Conservation (phyloP, 2,888 invertebrate species). For the Eristalis tenax region DNA sequence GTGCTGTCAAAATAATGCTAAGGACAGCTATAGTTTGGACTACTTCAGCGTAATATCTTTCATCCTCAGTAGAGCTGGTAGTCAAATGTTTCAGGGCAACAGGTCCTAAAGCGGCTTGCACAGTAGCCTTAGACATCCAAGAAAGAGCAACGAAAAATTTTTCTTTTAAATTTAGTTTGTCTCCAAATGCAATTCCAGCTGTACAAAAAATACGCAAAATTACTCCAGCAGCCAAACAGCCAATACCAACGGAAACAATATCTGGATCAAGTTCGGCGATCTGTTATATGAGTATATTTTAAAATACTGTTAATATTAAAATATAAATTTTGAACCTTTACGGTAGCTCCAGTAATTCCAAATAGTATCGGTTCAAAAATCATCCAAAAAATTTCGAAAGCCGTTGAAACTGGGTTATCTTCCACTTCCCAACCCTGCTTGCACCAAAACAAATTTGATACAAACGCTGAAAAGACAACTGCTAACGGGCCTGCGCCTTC, state of each 20-base stretch:
- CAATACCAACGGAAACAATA: constrained; percentile 87
- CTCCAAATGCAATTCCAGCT: constrained; percentile 87
- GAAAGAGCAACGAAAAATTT: constrained; percentile 94
- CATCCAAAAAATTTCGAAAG: constrained; percentile 97
- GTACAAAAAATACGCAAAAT: constrained; percentile 87
- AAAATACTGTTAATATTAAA: not conserved
- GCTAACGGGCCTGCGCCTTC: constrained; percentile 89
- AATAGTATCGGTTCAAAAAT: constrained; percentile 97
- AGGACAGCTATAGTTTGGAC: constrained; percentile 90
- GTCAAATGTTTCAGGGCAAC: constrained; percentile 87
- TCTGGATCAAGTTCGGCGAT: constrained; percentile 87
- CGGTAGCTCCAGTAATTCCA: constrained; percentile 94
- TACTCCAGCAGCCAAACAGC: constrained; percentile 86
- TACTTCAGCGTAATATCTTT: constrained; percentile 85
- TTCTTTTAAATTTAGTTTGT: constrained; percentile 92
- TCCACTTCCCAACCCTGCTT: constrained; percentile 93
- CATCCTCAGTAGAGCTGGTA: constrained; percentile 80
- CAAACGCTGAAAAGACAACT: constrained; percentile 91
- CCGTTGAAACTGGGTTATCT: constrained; percentile 92
- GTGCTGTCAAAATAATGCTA: constrained; percentile 92
- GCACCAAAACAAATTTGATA: constrained; percentile 91
- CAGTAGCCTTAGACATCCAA: constrained; percentile 99
- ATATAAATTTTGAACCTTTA: constrained; percentile 83
- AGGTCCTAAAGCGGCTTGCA: constrained; percentile 94
- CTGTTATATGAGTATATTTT: constrained; percentile 78